Conservation (phyloP, 2,888 invertebrate species). For the Beris chalybata region DNA sequence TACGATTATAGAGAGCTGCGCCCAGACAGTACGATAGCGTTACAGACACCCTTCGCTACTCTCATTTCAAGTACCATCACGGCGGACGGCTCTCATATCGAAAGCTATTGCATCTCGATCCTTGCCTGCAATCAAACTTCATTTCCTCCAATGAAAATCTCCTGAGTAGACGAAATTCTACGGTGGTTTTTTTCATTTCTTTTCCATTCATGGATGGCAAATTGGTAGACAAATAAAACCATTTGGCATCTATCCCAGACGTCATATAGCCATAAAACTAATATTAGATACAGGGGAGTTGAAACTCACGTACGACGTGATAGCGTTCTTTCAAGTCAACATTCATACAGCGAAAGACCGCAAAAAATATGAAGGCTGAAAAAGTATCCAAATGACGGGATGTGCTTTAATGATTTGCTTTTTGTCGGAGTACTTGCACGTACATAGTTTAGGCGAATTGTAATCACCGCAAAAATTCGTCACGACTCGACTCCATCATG, state of each 20-base stretch:
- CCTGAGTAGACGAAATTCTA: too few relatives aligned
- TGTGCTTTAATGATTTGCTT: too few relatives aligned
- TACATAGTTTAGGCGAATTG: neutral
- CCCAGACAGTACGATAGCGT: too few relatives aligned
- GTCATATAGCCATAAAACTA: conserved; percentile 33
- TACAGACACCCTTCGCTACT: too few relatives aligned
- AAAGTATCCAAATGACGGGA: too few relatives aligned
- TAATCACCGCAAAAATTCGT: neutral
- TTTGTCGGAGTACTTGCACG: neutral
- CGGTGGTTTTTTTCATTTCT: neutral
- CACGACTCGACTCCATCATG: neutral
- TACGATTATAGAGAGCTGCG: conserved; percentile 1
- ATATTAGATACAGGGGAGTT: conserved; percentile 13
- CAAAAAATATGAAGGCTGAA: too few relatives aligned
- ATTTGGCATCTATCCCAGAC: conserved; percentile 37
- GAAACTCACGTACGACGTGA: neutral
- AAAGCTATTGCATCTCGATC: too few relatives aligned
- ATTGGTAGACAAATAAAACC: conserved; percentile 38
- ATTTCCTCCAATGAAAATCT: too few relatives aligned
- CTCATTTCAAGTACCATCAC: too few relatives aligned
- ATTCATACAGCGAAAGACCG: neutral
- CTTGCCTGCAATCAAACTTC: too few relatives aligned
- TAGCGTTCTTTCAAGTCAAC: neutral
- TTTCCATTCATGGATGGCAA: conserved; percentile 5
- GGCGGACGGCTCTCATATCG: too few relatives aligned